These are phyloP conservation scores for Ostrea edulis DNA, from an alignment of 1,140 invertebrate genomes.

Conservation along the genomic window DNA sequence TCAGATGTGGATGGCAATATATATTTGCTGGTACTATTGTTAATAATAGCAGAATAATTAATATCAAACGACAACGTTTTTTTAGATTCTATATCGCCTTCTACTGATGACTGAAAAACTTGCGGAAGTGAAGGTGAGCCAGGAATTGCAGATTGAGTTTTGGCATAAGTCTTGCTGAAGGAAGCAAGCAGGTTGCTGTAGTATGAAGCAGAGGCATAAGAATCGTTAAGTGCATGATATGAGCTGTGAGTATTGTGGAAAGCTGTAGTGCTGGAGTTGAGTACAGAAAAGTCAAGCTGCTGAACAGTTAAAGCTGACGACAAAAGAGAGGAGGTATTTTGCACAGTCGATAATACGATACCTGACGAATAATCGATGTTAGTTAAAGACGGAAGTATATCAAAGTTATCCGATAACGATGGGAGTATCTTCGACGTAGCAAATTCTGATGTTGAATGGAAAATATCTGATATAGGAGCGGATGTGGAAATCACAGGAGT, in stretches of 20 bases:
- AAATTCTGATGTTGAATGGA: too few relatives aligned
- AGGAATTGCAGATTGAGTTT: background rate
- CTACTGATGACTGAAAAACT: background rate
- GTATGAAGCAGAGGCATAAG: background rate
- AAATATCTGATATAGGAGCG: background rate
- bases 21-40: background rate
- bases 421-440: background rate
- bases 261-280: constrained; percentile 29
- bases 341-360: constrained; percentile 2
- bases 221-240: background rate
- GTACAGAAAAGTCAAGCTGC: constrained; percentile 24
- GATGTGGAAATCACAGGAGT: background rate
- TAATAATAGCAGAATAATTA: background rate
- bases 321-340: background rate
- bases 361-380: background rate
- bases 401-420: background rate
- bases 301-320: constrained; percentile 18
- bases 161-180: background rate
- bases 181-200: background rate
- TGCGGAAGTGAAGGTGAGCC: background rate
- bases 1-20: background rate
- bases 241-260: background rate
- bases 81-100: background rate
- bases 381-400: background rate
- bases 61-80: background rate